Evolutionary conservation across 2,113 vertebrate genomes (phyloP).

Genomic region (Pollimyrus isidori): DNA sequence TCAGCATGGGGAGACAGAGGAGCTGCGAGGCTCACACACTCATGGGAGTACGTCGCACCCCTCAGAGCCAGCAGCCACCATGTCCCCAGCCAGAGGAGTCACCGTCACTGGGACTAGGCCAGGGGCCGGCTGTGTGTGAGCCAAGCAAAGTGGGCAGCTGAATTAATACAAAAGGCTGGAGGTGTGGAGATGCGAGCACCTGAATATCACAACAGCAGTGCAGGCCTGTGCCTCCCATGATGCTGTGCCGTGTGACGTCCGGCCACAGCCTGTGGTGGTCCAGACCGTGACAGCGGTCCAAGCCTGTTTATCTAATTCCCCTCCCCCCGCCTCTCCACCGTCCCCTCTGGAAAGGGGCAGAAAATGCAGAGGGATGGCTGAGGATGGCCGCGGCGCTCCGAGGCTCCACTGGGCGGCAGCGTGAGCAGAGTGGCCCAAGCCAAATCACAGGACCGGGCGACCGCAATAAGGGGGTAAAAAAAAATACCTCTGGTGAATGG

Average conservation of each 20-base stretch:
- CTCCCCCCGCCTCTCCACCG: background rate
- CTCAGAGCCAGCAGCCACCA: background rate
- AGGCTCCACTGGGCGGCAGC: background rate
- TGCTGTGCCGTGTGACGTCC: background rate
- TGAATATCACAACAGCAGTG: background rate
- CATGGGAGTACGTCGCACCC: background rate
- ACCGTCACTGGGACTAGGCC: background rate
- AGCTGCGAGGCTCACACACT: background rate
- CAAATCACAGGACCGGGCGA: background rate
- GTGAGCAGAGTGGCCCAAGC: background rate
- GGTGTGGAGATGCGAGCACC: background rate
- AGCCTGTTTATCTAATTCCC: background rate
- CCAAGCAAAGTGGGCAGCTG: background rate
- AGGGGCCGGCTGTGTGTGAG: background rate
- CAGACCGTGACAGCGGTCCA: background rate
- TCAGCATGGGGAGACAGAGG: background rate
- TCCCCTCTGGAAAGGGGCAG: background rate
- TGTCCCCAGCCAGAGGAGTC: background rate
- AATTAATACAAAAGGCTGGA: background rate
- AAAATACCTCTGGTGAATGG: conserved; percentile 3
- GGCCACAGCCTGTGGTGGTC: background rate
- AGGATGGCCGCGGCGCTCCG: background rate
- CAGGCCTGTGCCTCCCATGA: background rate
- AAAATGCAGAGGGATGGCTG: background rate
- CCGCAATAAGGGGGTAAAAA: background rate